Evolutionary conservation across 2,888 invertebrate genomes (phyloP).

Genomic region (Agriopis marginaria): DNA sequence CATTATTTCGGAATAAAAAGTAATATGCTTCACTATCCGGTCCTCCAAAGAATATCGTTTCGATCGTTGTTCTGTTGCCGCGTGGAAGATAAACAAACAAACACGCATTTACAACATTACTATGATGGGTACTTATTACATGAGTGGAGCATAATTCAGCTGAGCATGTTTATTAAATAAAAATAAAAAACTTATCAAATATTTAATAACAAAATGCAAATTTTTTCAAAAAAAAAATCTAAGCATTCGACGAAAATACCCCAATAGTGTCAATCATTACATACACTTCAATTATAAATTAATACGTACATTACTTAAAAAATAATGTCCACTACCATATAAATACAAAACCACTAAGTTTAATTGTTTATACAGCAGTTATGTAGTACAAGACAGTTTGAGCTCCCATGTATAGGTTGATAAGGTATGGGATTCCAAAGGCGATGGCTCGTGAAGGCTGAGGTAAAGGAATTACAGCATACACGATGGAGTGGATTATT

Average conservation of each 20-base stretch:
- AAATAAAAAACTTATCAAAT: too few species aligned
- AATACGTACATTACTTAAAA: not conserved
- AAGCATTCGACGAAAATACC: not conserved
- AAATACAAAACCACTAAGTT: constrained; percentile 4
- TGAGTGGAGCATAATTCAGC: too few species aligned
- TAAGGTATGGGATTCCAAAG: constrained; percentile 59
- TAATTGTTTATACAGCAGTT: constrained; percentile 52
- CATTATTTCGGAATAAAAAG: too few species aligned
- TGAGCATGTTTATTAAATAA: too few species aligned
- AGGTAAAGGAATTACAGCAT: constrained; percentile 87
- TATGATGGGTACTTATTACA: too few species aligned
- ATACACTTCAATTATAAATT: not conserved
- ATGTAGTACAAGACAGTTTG: constrained; percentile 65
- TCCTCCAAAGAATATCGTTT: too few species aligned
- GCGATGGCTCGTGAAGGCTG: constrained; percentile 82
- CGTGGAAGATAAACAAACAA: too few species aligned
- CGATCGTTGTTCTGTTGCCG: too few species aligned
- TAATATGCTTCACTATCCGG: too few species aligned
- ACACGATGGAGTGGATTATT: constrained; percentile 88
- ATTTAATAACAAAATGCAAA: too few species aligned
- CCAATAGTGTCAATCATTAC: not conserved
- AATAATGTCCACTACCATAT: constrained; percentile 4
- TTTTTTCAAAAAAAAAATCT: not conserved
- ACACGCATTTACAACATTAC: too few species aligned
- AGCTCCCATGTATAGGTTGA: constrained; percentile 71